These are phyloP conservation scores for Pomatorhinus ruficollis DNA, from an alignment of 2,113 vertebrate genomes.

Conservation along the genomic window DNA sequence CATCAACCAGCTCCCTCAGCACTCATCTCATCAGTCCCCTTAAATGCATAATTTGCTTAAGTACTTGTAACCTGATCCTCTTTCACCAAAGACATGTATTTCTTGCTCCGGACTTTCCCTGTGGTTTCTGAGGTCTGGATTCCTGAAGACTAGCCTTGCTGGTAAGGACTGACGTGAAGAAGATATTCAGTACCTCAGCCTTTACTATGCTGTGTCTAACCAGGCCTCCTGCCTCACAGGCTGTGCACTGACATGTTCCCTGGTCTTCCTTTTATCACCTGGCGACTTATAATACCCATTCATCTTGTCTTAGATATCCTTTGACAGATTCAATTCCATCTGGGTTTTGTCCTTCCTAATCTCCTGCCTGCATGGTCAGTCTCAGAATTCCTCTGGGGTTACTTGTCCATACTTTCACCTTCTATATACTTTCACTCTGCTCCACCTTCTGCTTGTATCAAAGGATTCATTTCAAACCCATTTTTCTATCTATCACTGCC, in stretches of 20 bases:
- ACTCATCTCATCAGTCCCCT: background rate
- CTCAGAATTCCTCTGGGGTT: background rate
- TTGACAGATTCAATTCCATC: background rate
- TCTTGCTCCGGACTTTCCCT: background rate
- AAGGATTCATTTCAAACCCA: background rate
- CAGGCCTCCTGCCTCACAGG: background rate
- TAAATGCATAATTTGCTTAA: background rate
- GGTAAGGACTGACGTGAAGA: background rate
- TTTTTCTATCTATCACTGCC: background rate
- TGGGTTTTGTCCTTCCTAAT: background rate
- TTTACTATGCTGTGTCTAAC: background rate
- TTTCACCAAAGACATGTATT: fast-evolving
- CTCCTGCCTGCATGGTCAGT: background rate
- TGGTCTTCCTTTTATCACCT: background rate
- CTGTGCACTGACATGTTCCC: too few species aligned
- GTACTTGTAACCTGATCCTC: background rate
- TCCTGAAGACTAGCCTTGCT: background rate
- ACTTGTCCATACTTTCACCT: background rate
- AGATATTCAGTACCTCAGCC: background rate
- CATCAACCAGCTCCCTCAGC: background rate
- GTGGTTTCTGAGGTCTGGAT: background rate
- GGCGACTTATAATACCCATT: fast-evolving
- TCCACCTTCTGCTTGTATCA: background rate
- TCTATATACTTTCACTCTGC: background rate
- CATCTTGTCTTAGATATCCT: background rate